These are phyloP conservation scores for Trematomus loennbergii DNA, from an alignment of 2,113 vertebrate genomes.

Conservation along the genomic window DNA sequence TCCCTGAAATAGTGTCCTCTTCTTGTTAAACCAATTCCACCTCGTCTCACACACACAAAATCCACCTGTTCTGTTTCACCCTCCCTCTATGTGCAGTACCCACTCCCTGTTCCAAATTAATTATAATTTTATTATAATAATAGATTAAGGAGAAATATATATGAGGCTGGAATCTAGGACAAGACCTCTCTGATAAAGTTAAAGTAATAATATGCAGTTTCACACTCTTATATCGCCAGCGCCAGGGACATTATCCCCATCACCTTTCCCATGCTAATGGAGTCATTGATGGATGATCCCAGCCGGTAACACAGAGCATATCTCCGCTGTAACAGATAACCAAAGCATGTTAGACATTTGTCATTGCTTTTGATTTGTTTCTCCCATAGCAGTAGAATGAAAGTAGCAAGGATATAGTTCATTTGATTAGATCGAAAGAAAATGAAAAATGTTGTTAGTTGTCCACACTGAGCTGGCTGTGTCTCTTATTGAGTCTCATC, in stretches of 20 bases:
- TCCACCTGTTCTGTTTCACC: conserved; percentile 9
- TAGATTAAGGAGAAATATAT: conserved; percentile 53
- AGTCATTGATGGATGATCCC: conserved; percentile 38
- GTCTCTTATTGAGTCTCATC: too few species aligned
- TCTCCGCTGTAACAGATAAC: conserved; percentile 22
- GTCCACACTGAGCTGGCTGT: too few species aligned
- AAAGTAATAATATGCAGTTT: conserved; percentile 48
- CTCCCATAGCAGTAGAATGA: neutral
- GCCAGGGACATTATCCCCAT: conserved; percentile 19
- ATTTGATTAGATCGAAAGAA: too few species aligned
- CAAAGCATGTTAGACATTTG: conserved; percentile 27
- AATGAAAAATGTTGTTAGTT: too few species aligned
- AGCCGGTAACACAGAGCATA: conserved; percentile 11
- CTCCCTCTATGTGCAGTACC: neutral
- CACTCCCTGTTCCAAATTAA: conserved; percentile 14
- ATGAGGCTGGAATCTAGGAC: conserved; percentile 44
- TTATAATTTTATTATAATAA: conserved; percentile 44
- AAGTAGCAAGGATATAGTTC: too few species aligned
- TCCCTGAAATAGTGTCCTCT: neutral
- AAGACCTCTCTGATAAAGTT: conserved; percentile 27
- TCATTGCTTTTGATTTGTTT: conserved; percentile 40
- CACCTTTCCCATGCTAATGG: conserved; percentile 45
- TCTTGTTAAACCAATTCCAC: conserved; percentile 21
- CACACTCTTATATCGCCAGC: conserved; percentile 26
- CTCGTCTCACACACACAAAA: neutral